Evolutionary conservation across 2,797 vertebrate genomes (phyloP).

Genomic region (Enteromius unitaeniatus): DNA sequence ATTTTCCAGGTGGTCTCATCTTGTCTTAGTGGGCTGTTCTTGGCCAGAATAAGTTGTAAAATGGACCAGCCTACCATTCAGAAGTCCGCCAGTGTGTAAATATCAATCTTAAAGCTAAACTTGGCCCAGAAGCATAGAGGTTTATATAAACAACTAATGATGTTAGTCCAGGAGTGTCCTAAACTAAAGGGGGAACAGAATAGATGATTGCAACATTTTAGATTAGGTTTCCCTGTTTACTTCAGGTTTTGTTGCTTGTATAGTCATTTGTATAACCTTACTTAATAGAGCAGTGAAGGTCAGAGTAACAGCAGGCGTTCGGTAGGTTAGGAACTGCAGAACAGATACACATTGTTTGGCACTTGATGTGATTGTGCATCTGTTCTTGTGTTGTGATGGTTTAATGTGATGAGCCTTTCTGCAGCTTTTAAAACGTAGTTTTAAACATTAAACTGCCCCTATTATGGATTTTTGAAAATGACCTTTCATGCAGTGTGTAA

Average conservation of each 20-base stretch:
- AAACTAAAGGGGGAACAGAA: neutral
- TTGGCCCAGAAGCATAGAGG: neutral
- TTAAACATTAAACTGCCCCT: neutral
- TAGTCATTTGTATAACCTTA: neutral
- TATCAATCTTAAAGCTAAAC: neutral
- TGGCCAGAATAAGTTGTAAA: neutral
- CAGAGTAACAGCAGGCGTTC: slow-evolving; percentile 26
- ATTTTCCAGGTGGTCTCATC: neutral
- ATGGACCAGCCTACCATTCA: neutral
- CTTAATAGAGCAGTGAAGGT: slow-evolving; percentile 29
- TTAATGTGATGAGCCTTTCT: neutral
- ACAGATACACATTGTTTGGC: neutral
- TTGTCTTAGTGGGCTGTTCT: neutral
- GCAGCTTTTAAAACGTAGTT: slow-evolving; percentile 11
- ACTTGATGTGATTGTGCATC: neutral
- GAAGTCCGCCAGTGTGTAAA: neutral
- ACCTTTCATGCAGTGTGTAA: too few relatives aligned
- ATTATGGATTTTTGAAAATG: too few relatives aligned
- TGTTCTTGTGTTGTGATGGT: slow-evolving; percentile 11
- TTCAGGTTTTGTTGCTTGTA: neutral
- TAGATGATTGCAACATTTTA: neutral
- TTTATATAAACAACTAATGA: neutral
- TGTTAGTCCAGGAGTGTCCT: neutral
- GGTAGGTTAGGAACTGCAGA: neutral
- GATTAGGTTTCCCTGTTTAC: neutral